Conservation (phyloP, 2,113 vertebrate genomes). For the Columba livia region DNA sequence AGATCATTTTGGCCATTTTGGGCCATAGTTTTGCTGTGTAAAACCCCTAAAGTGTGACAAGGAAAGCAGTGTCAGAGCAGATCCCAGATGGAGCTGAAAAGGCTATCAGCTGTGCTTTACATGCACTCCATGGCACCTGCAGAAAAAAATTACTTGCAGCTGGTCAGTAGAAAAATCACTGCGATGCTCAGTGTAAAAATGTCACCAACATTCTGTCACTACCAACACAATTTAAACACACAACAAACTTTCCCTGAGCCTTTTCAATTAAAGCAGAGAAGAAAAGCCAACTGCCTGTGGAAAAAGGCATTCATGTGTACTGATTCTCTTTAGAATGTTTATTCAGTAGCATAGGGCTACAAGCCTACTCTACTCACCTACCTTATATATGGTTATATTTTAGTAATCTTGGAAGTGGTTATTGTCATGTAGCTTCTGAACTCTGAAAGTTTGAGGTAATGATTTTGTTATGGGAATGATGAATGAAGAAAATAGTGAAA, state of each 20-base stretch:
- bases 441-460: neutral
- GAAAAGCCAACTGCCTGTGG: neutral
- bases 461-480: neutral
- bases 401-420: neutral
- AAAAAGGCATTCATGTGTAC: neutral
- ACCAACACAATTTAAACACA: neutral
- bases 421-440: neutral
- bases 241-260: neutral
- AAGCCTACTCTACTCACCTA: neutral
- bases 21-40: neutral
- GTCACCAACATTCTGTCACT: neutral
- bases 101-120: neutral
- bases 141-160: neutral
- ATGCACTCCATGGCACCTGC: neutral
- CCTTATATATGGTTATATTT: neutral
- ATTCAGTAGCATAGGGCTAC: neutral
- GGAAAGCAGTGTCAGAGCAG: neutral
- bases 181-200: neutral
- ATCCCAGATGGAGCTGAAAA: conserved; percentile 34
- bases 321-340: neutral
- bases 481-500: neutral
- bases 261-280: conserved; percentile 33
- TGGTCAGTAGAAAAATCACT: conserved; percentile 39
- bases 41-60: neutral
- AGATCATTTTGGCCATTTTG: neutral